phyloP scores from a whole-genome alignment of 1,140 invertebrate species.

The Orussus abietinus region DNA sequence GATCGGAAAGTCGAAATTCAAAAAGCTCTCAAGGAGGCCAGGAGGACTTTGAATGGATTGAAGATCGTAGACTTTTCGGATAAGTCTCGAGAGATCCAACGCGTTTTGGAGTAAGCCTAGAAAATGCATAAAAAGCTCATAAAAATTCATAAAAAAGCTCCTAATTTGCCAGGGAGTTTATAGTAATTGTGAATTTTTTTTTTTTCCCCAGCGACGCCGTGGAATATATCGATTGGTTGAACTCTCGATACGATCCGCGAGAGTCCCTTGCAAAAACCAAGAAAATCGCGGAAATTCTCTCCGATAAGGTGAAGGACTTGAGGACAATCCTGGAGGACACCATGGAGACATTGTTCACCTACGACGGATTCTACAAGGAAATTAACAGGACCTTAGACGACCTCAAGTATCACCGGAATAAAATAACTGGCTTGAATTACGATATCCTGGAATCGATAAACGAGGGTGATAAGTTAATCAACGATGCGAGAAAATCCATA shows the following conservation, averaged over 20 bases:
- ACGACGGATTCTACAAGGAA: slow-evolving; percentile 39
- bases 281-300: slow-evolving; percentile 34
- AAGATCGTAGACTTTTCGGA: slow-evolving; percentile 52
- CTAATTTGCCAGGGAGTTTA: not conserved
- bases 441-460: slow-evolving; percentile 27
- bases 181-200: not conserved
- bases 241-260: slow-evolving; percentile 43
- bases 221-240: slow-evolving; percentile 45
- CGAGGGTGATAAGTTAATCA: slow-evolving; percentile 34
- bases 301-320: slow-evolving; percentile 37
- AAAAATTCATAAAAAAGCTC: no score
- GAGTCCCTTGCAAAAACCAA: slow-evolving; percentile 43
- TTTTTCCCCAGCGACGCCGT: slow-evolving; percentile 23
- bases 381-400: slow-evolving; percentile 33
- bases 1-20: slow-evolving; percentile 58
- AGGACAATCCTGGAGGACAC: slow-evolving; percentile 35
- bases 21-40: slow-evolving; percentile 58
- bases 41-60: slow-evolving; percentile 55
- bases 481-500: slow-evolving; percentile 34
- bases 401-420: slow-evolving; percentile 21
- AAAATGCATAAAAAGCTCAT: no score
- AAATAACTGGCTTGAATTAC: slow-evolving; percentile 26
- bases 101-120: slow-evolving; percentile 46
- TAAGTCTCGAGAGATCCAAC: slow-evolving; percentile 44
- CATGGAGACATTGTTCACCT: slow-evolving; percentile 41